These are phyloP conservation scores for Plusia festucae DNA, from an alignment of 2,888 invertebrate genomes.

Conservation along the genomic window DNA sequence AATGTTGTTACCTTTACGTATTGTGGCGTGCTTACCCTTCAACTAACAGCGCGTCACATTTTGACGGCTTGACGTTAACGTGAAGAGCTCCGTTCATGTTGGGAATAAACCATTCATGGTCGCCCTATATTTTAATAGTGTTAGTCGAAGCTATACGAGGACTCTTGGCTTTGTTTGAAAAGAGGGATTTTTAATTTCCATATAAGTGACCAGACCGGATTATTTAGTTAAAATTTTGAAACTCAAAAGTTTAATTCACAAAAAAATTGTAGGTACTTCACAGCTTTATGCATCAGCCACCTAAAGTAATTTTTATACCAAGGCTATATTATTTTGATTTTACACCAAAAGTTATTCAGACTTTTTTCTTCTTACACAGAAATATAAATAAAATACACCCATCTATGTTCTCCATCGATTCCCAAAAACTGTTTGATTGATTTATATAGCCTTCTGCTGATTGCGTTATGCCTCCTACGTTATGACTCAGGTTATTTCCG, in stretches of 20 bases:
- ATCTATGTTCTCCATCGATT: too few species aligned
- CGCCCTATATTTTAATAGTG: not conserved
- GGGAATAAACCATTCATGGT: not conserved
- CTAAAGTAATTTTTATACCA: too few species aligned
- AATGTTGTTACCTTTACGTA: not conserved
- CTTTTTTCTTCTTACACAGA: too few species aligned
- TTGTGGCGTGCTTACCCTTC: not conserved
- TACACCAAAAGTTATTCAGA: too few species aligned
- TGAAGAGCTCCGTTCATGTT: not conserved
- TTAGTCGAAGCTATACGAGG: not conserved
- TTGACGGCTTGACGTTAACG: not conserved
- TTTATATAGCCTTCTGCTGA: too few species aligned
- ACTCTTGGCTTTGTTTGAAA: constrained; percentile 1
- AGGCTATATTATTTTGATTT: too few species aligned
- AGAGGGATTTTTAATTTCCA: not conserved
- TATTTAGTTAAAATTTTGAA: too few species aligned
- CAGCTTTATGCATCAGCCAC: too few species aligned
- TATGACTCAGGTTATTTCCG: not conserved
- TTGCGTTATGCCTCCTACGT: not conserved
- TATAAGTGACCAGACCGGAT: not conserved
- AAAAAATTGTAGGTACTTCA: too few species aligned
- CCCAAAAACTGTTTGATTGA: not conserved
- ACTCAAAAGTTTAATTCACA: too few species aligned
- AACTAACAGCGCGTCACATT: not conserved
- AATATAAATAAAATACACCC: too few species aligned